phyloP scores from a whole-genome alignment of 2,113 vertebrate genomes.

The Anguilla rostrata region DNA sequence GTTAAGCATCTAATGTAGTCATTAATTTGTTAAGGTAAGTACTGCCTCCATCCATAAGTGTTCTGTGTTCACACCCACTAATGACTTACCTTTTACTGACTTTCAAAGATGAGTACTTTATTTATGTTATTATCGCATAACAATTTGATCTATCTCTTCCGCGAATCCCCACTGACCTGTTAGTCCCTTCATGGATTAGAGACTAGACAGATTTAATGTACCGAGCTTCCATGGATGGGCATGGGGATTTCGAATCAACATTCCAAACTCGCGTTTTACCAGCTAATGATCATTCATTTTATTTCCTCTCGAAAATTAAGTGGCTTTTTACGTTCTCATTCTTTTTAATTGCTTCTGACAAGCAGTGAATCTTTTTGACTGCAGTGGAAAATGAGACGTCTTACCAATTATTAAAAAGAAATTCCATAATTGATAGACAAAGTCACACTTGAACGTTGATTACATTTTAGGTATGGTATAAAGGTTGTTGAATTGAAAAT shows the following conservation, averaged over 20 bases:
- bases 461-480: constrained; percentile 5
- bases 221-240: neutral
- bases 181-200: neutral
- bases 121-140: constrained; percentile 45
- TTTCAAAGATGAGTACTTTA: constrained; percentile 46
- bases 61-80: constrained; percentile 43
- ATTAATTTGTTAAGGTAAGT: constrained; percentile 47
- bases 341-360: constrained; percentile 34
- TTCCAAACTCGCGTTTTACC: constrained; percentile 8
- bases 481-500: constrained; percentile 20
- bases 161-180: constrained; percentile 15
- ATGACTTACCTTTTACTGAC: constrained; percentile 52
- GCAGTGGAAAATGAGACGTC: constrained; percentile 30
- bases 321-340: constrained; percentile 23
- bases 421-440: constrained; percentile 23
- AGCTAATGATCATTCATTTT: constrained; percentile 23
- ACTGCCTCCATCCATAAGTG: constrained; percentile 46
- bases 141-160: constrained; percentile 38
- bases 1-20: neutral
- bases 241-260: constrained; percentile 11
- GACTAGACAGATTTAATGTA: neutral
- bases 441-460: constrained; percentile 27
- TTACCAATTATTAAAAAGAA: constrained; percentile 28
- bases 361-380: constrained; percentile 28
- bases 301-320: constrained; percentile 21